phyloP scores from a whole-genome alignment of 1,140 invertebrate species.

The Heliconius hewitsoni region DNA sequence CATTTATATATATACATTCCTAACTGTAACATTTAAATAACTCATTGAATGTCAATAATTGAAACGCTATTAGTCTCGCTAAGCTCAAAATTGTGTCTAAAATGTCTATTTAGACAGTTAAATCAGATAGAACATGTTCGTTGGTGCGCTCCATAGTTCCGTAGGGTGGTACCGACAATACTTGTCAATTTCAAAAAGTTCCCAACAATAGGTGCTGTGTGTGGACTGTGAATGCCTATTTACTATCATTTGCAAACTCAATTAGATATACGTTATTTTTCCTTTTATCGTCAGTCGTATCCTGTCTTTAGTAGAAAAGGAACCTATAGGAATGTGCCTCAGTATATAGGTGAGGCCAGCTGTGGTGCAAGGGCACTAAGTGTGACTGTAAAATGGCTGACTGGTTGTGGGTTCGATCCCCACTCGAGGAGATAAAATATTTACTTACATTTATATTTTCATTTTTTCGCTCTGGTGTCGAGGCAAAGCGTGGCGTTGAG shows the following conservation, averaged over 20 bases:
- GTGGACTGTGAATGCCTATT: neutral
- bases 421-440: too few relatives aligned
- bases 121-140: constrained; percentile 10
- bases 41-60: neutral
- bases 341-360: too few relatives aligned
- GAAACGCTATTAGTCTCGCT: neutral
- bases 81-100: neutral
- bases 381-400: too few relatives aligned
- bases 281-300: neutral
- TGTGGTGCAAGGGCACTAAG: too few relatives aligned
- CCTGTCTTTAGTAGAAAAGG: neutral
- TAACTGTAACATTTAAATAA: too few relatives aligned
- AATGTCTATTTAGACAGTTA: constrained; percentile 9
- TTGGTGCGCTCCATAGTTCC: constrained; percentile 2
- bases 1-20: too few relatives aligned
- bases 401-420: too few relatives aligned
- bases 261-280: neutral
- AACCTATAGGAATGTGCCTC: neutral
- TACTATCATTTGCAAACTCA: neutral
- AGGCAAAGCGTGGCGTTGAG: too few relatives aligned
- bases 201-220: neutral
- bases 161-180: constrained; percentile 9
- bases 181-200: constrained; percentile 14
- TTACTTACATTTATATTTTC: too few relatives aligned
- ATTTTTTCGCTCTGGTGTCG: too few relatives aligned